phyloP scores from a whole-genome alignment of 2,888 invertebrate species.

The Diloba caeruleocephala region DNA sequence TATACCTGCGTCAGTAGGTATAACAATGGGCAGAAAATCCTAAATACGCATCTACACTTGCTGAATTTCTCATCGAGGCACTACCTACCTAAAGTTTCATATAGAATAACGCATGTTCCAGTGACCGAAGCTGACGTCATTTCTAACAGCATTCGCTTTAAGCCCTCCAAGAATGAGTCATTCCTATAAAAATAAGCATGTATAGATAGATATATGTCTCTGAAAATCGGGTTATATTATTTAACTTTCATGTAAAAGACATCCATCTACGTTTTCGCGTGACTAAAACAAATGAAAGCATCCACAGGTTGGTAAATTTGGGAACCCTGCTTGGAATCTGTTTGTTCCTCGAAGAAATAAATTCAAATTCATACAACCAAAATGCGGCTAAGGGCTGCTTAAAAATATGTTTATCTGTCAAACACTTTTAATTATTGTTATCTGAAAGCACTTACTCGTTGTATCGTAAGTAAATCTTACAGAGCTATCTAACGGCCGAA shows the following conservation, averaged over 20 bases:
- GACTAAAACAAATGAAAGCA: conserved; percentile 47
- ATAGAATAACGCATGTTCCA: conserved; percentile 34
- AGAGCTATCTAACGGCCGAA: too few relatives aligned
- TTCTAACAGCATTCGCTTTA: conserved; percentile 31
- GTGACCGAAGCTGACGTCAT: conserved; percentile 51
- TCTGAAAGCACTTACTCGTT: too few relatives aligned
- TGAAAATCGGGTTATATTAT: conserved; percentile 34
- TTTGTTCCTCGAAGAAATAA: conserved; percentile 24
- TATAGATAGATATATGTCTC: conserved; percentile 15
- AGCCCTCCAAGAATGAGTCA: conserved; percentile 48
- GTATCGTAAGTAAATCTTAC: too few relatives aligned
- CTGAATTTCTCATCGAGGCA: too few relatives aligned
- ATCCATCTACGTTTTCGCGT: conserved; percentile 43
- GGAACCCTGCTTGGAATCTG: conserved; percentile 23
- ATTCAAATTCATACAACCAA: not conserved
- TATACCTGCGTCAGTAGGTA: too few relatives aligned
- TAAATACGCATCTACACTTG: too few relatives aligned
- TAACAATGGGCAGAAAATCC: too few relatives aligned
- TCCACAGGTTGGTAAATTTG: conserved; percentile 35
- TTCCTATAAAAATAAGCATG: conserved; percentile 38
- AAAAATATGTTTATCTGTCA: too few relatives aligned
- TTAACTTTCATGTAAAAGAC: conserved; percentile 36
- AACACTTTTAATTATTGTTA: too few relatives aligned
- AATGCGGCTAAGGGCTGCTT: too few relatives aligned
- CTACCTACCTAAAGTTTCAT: not conserved